Evolutionary conservation across 2,888 invertebrate species (phyloP).

Genomic region (Iselma pallidipennis): DNA sequence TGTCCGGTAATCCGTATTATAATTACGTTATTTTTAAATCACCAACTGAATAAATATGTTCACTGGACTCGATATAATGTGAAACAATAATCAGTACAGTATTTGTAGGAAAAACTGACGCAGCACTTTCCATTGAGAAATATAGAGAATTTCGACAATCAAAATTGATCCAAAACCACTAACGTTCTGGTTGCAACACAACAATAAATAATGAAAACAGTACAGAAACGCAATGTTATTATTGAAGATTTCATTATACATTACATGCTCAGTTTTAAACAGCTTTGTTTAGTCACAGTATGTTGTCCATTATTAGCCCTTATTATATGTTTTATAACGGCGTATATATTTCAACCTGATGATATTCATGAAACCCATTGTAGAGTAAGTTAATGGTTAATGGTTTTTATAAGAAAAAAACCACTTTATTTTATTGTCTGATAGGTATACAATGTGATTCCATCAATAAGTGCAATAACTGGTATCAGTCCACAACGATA

Average conservation of each 20-base stretch:
- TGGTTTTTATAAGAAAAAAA: too few species aligned
- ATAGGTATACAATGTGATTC: conserved; percentile 92
- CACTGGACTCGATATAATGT: too few species aligned
- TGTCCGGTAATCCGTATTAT: too few species aligned
- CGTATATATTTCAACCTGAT: conserved; percentile 88
- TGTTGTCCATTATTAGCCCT: conserved; percentile 84
- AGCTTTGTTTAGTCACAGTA: conserved; percentile 81
- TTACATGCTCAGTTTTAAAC: conserved; percentile 74
- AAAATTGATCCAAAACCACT: too few species aligned
- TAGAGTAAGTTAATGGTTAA: conserved; percentile 74
- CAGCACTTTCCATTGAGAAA: too few species aligned
- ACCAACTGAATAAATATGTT: too few species aligned
- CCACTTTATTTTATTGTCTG: conserved; percentile 3
- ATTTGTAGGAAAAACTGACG: too few species aligned
- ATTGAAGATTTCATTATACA: conserved; percentile 61
- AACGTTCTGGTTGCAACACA: too few species aligned
- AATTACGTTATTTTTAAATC: too few species aligned
- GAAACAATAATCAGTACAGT: too few species aligned
- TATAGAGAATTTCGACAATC: too few species aligned
- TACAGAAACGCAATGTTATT: conserved; percentile 24
- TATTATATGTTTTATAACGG: conserved; percentile 85
- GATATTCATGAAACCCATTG: conserved; percentile 96
- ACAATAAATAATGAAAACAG: conserved; percentile 1
- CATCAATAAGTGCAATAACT: conserved; percentile 94
- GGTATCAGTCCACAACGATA: conserved; percentile 92